Evolutionary conservation across 2,113 vertebrate species (phyloP), one percentile per base, ranked within the genome.

Genomic region (Lates calcarifer): DNA sequence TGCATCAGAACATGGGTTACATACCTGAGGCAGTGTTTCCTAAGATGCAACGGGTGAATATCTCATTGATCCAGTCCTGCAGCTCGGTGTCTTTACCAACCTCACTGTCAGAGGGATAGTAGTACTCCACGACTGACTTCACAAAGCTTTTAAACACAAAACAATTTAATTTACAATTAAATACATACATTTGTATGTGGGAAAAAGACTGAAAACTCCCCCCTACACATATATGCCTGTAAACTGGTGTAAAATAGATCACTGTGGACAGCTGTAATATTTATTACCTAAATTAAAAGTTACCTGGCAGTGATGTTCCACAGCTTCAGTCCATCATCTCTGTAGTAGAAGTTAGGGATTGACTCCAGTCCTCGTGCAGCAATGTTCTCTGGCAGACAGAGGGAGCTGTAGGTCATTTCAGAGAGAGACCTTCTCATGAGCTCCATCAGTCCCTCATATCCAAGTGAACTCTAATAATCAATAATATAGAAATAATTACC

Each of bases 1-100:
- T 51, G 8, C 6, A 2, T n/a, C 3, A 14, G 3, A 55, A 55
- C 17, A 29, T 55, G 9, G 4, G 0, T 31, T 33, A 39, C 43
- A 29, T 63, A 73, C 90, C 87, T 82, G 93, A 94, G 28, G 66
- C 91, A 60, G 86, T 70, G 0, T 94, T 92, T 33, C 83, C 86
- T 4, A 95, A 81, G 41, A 96, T 89, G 4, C 94, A 94, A 41
- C 95, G 90, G 47, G 78, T 91, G 86, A 95, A 96, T 91, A 92
- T 96, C 75, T 97, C 95, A 39, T 79, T 75, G 68, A 96, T 94
- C 96, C 96, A 97, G 9, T 83, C 90, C 87, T 96, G 96, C 49
- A 96, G 82, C 86, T 97, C 96, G 0, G 67, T 65, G 87, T 97
- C 96, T 12, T 87, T 73, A 13, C 5, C n/a, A 11, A 94, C 87